Evolutionary conservation across 2,797 vertebrate genomes (phyloP).

Genomic region (Phataginus tricuspis): DNA sequence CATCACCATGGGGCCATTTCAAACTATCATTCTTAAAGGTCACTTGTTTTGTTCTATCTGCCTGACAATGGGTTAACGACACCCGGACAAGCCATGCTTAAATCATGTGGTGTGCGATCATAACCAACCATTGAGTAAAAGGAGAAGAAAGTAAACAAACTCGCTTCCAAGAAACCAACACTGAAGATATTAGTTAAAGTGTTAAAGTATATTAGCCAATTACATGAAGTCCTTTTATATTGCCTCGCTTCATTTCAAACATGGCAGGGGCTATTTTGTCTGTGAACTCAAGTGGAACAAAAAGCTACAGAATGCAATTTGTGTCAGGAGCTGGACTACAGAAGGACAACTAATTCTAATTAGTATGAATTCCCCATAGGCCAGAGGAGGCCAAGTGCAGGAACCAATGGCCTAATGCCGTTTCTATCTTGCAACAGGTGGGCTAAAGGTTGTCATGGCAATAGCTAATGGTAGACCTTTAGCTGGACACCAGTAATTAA

Average conservation of each 20-base stretch:
- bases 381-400: conserved; percentile 84
- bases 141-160: conserved; percentile 81
- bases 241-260: conserved; percentile 91
- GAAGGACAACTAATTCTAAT: conserved; percentile 94
- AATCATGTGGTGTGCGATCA: conserved; percentile 79
- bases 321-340: conserved; percentile 90
- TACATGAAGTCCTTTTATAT: conserved; percentile 89
- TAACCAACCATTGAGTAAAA: conserved; percentile 85
- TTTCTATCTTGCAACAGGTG: conserved; percentile 89
- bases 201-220: conserved; percentile 90
- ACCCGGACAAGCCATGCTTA: conserved; percentile 83
- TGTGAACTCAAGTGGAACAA: conserved; percentile 92
- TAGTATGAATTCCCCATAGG: conserved; percentile 90
- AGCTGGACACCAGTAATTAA: conserved; percentile 88
- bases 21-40: conserved; percentile 88
- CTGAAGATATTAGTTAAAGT: conserved; percentile 88
- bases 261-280: conserved; percentile 89
- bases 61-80: conserved; percentile 85
- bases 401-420: conserved; percentile 81
- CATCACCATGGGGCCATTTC: conserved; percentile 78
- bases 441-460: conserved; percentile 83
- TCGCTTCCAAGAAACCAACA: conserved; percentile 81
- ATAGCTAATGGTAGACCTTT: conserved; percentile 87
- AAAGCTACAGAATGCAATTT: conserved; percentile 92
- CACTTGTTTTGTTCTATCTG: conserved; percentile 84